Evolutionary conservation across 2,113 vertebrate genomes (phyloP), one percentile per base, ranked within the genome.

Genomic region (Hyperoodon ampullatus): DNA sequence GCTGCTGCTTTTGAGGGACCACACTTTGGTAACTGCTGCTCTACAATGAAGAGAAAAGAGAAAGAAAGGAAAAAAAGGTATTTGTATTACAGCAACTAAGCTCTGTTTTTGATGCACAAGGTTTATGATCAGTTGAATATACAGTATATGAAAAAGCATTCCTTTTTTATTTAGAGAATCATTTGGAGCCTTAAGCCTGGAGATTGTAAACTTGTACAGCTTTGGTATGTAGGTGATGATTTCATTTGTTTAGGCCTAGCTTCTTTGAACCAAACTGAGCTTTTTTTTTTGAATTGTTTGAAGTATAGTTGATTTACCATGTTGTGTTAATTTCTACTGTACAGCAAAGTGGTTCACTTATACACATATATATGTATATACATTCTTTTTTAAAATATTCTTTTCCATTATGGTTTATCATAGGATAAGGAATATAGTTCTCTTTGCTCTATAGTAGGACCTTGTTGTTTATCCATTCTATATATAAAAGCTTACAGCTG

Each of bases 191-290:
- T 78, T 89, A 83, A 44, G 55, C 44, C 15, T 88, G 94, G 2
- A 50, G 6, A 90, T 93, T 94, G 18, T 82, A 87, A 87, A 68
- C 42, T 61, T 87, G 23, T 12, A 90, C 9, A 94, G 42, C 77
- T 93, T 85, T 71, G 7, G 18, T 35, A 61, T 28, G 50, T 16
- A 70, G 65, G n/a, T 71, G 70, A 75, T 89, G 53, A 60, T 82
- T 94, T 80, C 53, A 86, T 80, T 96, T 53, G 23, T 47, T 90
- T 55, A 86, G 71, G 50, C 61, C 47, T 88, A 80, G 35, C 42
- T 93, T 77, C 88, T 84, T 66, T 90, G n/a, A 94, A 92, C 42
- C 87, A 88, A 74, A 94, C 14, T 89, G n/a, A 26, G 10, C 30
- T 71, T 12, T 53, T 63, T 63, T 77, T 58, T 58, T 21, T 21